phyloP scores from a whole-genome alignment of 2,113 vertebrate species.

The Myotis yumanensis region DNA sequence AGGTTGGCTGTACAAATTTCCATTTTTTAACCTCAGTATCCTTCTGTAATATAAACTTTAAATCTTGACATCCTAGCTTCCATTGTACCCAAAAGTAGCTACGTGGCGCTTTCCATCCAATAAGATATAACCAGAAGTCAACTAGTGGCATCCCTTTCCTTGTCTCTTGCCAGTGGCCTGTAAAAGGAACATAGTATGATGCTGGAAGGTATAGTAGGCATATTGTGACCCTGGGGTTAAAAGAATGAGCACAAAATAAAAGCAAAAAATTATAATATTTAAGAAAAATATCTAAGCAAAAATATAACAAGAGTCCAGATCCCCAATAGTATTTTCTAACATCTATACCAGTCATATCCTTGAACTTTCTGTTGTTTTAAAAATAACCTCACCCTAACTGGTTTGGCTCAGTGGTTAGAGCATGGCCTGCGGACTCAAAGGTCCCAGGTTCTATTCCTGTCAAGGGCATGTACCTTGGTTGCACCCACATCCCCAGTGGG shows the following conservation, averaged over 20 bases:
- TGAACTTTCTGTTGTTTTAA: background rate
- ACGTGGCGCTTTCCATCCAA: background rate
- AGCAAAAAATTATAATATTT: background rate
- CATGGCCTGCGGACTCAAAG: too few species aligned
- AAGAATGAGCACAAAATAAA: background rate
- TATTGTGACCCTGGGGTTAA: background rate
- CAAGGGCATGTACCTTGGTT: too few species aligned
- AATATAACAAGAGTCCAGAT: background rate
- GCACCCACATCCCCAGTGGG: too few species aligned
- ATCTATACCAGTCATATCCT: background rate
- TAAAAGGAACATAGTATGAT: background rate
- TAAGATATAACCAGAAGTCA: background rate
- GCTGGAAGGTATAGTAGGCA: background rate
- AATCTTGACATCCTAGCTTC: background rate
- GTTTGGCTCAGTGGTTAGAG: too few species aligned
- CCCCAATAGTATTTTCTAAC: background rate
- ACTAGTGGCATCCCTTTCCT: background rate
- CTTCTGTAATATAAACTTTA: background rate
- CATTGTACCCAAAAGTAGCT: background rate
- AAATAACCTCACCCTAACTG: background rate
- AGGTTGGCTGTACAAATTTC: background rate
- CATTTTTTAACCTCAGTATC: background rate
- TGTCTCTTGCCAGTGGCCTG: background rate
- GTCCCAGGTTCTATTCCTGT: too few species aligned
- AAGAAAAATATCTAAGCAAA: conserved; percentile 1